A percentile compares a stretch with the other conserved stretches of the same genome.
Evolutionary conservation across 2,888 invertebrate species (phyloP).

Genomic region (Pheosia tremula): DNA sequence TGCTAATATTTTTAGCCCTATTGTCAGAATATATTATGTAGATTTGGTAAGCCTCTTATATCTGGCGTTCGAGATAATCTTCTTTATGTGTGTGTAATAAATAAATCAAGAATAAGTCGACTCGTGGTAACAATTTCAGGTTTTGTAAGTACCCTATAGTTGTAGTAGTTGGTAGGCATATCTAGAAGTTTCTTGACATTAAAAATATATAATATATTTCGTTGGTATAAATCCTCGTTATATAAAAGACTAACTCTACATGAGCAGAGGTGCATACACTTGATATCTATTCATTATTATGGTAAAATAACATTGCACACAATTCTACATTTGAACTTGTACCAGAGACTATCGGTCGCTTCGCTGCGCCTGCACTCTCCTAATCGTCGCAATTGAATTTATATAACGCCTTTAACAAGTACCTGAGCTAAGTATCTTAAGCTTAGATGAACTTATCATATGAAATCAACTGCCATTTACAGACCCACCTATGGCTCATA

Average conservation of each 20-base stretch:
- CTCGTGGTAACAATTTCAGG: no score
- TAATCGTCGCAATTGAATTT: not conserved
- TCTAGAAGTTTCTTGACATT: not conserved
- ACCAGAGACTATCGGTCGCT: no score
- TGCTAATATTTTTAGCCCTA: conserved; percentile 6
- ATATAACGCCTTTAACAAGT: not conserved
- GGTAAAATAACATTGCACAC: no score
- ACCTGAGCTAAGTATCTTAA: not conserved
- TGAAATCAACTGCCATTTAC: not conserved
- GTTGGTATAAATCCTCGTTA: no score
- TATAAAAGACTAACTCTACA: no score
- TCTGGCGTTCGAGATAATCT: not conserved
- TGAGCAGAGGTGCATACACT: no score
- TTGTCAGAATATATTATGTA: conserved; percentile 3
- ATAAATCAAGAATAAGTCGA: conserved; percentile 4
- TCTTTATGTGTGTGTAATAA: not conserved
- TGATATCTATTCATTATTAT: no score
- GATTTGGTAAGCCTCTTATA: conserved; percentile 2
- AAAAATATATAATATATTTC: no score
- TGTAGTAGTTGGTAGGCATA: not conserved
- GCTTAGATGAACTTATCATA: not conserved
- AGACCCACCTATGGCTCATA: not conserved
- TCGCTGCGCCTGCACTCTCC: no score
- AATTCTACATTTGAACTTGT: no score
- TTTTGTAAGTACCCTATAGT: not conserved